Conservation (phyloP, 2,888 invertebrate species). For the Acronicta leporina region DNA sequence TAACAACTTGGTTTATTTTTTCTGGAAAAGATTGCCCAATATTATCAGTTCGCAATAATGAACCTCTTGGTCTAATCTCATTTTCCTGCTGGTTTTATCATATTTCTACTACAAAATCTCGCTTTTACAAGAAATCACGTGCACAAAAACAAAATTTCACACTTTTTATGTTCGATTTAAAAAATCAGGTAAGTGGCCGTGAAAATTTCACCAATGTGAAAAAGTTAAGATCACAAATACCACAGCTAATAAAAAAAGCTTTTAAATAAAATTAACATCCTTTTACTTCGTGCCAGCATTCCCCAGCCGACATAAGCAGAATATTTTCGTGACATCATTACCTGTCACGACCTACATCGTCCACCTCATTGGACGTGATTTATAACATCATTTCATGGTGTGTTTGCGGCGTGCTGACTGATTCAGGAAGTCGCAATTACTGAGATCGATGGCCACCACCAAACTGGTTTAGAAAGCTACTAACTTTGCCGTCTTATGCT, state of each 20-base stretch:
- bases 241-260: background rate
- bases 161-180: no score
- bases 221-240: background rate
- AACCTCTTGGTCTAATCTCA: no score
- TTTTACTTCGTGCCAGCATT: slow-evolving; percentile 8
- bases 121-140: no score
- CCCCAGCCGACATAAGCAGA: slow-evolving; percentile 4
- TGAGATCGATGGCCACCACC: slow-evolving; percentile 33
- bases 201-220: background rate
- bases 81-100: no score
- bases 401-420: slow-evolving; percentile 37
- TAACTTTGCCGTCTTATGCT: slow-evolving; percentile 21
- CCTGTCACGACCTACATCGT: slow-evolving; percentile 32
- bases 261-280: background rate
- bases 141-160: no score
- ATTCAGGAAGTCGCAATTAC: slow-evolving; percentile 49
- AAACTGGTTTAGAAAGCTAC: slow-evolving; percentile 53
- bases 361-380: slow-evolving; percentile 41
- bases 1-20: no score
- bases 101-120: no score
- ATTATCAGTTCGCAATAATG: no score
- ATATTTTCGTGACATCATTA: slow-evolving; percentile 32
- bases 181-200: no score
- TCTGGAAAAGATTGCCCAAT: no score
- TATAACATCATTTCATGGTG: slow-evolving; percentile 50